These are phyloP conservation scores for Gadopsis marmoratus DNA, from an alignment of 2,797 vertebrate species.

Conservation along the genomic window DNA sequence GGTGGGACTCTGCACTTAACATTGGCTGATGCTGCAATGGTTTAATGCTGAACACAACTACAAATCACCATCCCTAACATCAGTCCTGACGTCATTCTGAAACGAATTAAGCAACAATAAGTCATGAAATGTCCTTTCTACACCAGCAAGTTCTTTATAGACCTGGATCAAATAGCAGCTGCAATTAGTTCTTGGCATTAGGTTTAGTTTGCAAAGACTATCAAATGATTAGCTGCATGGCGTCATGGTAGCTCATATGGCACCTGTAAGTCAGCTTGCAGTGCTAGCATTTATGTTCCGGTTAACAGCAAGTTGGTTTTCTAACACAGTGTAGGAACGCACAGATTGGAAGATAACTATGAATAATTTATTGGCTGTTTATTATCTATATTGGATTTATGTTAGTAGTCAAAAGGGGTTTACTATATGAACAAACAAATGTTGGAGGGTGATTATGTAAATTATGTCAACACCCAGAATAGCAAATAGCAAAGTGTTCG, in stretches of 20 bases:
- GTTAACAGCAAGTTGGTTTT: not conserved
- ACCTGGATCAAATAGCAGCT: slow-evolving; percentile 36
- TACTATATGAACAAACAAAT: not conserved
- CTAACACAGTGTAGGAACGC: not conserved
- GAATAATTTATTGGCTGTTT: not conserved
- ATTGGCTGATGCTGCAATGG: slow-evolving; percentile 34
- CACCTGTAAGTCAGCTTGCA: slow-evolving; percentile 13
- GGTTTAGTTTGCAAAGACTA: slow-evolving; percentile 28
- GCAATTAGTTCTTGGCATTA: slow-evolving; percentile 36
- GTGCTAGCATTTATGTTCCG: not conserved
- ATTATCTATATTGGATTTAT: not conserved
- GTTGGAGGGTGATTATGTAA: not conserved
- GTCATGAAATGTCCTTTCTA: slow-evolving; percentile 30
- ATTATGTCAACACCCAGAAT: not conserved
- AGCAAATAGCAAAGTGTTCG: not conserved
- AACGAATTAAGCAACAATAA: slow-evolving; percentile 18
- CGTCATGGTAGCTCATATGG: not conserved
- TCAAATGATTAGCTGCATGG: slow-evolving; percentile 26
- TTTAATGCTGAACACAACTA: slow-evolving; percentile 31
- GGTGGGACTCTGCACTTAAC: slow-evolving; percentile 31
- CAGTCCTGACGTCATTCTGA: slow-evolving; percentile 34
- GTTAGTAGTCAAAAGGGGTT: not conserved
- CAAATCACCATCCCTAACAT: slow-evolving; percentile 49
- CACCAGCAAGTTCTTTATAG: slow-evolving; percentile 27
- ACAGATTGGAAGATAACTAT: not conserved